These are phyloP conservation scores for Sphecodes monilicornis DNA, from an alignment of 2,888 invertebrate genomes.

Conservation along the genomic window DNA sequence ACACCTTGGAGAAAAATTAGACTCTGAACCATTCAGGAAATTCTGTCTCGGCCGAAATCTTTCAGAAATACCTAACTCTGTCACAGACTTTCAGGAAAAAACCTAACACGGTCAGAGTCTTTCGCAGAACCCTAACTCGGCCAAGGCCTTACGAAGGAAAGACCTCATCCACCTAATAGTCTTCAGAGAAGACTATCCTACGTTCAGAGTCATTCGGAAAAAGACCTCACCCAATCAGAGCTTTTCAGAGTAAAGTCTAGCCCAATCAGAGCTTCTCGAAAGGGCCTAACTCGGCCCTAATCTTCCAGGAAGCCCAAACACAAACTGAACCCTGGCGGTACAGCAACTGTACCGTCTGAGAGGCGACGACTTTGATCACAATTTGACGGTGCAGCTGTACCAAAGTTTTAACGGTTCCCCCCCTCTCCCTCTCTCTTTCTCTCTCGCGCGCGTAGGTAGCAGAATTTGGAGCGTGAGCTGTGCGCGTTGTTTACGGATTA, in stretches of 20 bases:
- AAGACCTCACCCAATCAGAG: neutral
- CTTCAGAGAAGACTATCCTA: too few relatives aligned
- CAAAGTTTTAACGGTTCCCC: neutral
- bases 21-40: too few relatives aligned
- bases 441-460: neutral
- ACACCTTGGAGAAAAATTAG: too few relatives aligned
- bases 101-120: too few relatives aligned
- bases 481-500: slow-evolving; percentile 37
- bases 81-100: too few relatives aligned
- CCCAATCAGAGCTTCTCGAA: neutral
- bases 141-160: too few relatives aligned
- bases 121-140: too few relatives aligned
- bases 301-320: neutral
- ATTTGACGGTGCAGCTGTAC: neutral
- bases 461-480: neutral
- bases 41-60: too few relatives aligned
- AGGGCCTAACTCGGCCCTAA: neutral
- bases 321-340: neutral
- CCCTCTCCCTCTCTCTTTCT: too few relatives aligned
- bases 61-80: too few relatives aligned
- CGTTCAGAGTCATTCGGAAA: neutral
- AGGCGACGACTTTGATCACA: neutral
- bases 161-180: too few relatives aligned
- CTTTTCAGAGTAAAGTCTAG: too few relatives aligned
- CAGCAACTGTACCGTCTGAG: neutral